phyloP scores from a whole-genome alignment of 2,113 vertebrate species.

The Pituophis catenifer region DNA sequence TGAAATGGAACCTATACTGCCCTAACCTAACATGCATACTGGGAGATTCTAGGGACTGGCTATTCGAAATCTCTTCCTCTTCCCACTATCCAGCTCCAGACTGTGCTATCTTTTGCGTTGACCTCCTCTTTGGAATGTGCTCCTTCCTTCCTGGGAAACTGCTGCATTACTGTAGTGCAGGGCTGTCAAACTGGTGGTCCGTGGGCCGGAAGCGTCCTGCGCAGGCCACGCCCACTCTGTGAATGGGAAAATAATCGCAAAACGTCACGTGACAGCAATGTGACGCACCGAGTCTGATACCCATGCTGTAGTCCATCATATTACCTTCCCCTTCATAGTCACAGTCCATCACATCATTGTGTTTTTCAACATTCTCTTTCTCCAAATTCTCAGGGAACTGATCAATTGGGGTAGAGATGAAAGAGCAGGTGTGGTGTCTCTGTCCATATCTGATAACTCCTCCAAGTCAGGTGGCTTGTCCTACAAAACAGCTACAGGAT shows the following conservation, averaged over 20 bases:
- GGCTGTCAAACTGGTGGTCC: too few relatives aligned
- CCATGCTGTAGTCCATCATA: too few relatives aligned
- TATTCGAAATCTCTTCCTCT: neutral
- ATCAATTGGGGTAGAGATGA: neutral
- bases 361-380: neutral
- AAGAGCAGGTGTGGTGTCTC: neutral
- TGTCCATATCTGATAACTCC: neutral
- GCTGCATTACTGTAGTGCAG: too few relatives aligned
- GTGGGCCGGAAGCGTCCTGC: too few relatives aligned
- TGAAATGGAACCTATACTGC: too few relatives aligned
- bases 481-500: neutral
- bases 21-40: neutral
- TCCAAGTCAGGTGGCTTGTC: neutral
- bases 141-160: too few relatives aligned
- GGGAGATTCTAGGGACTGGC: neutral
- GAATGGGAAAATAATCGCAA: too few relatives aligned
- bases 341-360: neutral
- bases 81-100: neutral
- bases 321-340: too few relatives aligned
- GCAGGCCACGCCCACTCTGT: too few relatives aligned
- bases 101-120: neutral
- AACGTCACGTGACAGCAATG: too few relatives aligned
- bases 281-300: too few relatives aligned
- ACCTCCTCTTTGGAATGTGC: neutral
- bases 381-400: neutral